A percentile compares a stretch with the other conserved stretches of the same genome.
Evolutionary conservation across 1,140 invertebrate genomes (phyloP).

Genomic region (Andricus grossulariae): DNA sequence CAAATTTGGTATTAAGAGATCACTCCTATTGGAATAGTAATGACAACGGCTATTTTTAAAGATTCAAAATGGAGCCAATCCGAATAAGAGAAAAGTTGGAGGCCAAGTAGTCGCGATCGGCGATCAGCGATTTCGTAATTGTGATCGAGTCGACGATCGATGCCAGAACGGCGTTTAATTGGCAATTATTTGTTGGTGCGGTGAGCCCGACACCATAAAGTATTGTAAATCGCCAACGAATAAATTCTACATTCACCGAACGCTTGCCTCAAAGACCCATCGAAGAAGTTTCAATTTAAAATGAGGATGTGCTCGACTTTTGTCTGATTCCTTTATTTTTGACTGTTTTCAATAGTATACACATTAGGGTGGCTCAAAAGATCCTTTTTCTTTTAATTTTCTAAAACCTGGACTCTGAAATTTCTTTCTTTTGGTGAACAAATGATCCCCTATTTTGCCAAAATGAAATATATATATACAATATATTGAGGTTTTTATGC

Average conservation of each 20-base stretch:
- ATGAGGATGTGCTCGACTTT: not conserved
- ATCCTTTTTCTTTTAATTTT: too few relatives aligned
- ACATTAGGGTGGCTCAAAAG: not conserved
- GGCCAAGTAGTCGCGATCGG: constrained; percentile 6
- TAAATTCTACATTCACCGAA: constrained; percentile 62
- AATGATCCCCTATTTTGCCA: too few relatives aligned
- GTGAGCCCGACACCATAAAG: constrained; percentile 65
- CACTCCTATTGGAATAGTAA: not conserved
- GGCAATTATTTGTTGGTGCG: constrained; percentile 69
- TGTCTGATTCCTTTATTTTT: not conserved
- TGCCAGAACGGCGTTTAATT: constrained; percentile 62
- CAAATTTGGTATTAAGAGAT: constrained; percentile 18
- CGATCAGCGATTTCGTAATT: constrained; percentile 28
- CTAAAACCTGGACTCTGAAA: too few relatives aligned
- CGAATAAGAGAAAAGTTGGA: constrained; percentile 19
- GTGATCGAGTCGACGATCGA: constrained; percentile 50
- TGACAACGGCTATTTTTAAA: constrained; percentile 7
- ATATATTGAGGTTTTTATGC: too few relatives aligned
- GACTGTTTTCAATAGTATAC: not conserved
- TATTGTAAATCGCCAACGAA: constrained; percentile 65
- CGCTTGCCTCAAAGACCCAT: constrained; percentile 26
- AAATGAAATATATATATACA: too few relatives aligned
- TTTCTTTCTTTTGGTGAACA: too few relatives aligned
- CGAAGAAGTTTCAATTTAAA: constrained; percentile 12
- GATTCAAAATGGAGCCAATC: not conserved